Conservation (phyloP, 2,888 invertebrate species). For the Fragum fragum region DNA sequence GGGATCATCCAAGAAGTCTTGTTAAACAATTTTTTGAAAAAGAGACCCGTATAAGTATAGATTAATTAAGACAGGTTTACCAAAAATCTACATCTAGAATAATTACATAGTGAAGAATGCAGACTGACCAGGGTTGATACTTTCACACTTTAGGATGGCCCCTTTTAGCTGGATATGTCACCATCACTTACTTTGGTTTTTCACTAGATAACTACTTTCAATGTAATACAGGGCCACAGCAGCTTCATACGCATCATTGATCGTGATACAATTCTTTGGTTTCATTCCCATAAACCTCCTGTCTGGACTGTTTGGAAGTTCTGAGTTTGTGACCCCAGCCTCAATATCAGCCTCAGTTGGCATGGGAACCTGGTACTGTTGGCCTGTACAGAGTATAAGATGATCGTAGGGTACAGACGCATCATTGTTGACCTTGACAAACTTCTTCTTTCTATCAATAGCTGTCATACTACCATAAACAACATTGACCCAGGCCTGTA, state of each 20-base stretch:
- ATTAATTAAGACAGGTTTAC: too few relatives aligned
- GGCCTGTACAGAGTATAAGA: slow-evolving; percentile 85
- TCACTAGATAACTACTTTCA: slow-evolving; percentile 80
- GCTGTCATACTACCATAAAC: slow-evolving; percentile 87
- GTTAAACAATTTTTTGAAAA: too few relatives aligned
- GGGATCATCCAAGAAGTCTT: too few relatives aligned
- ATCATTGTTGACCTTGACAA: slow-evolving; percentile 83
- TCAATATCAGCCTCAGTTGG: slow-evolving; percentile 81
- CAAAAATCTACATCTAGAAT: too few relatives aligned
- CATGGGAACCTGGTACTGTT: slow-evolving; percentile 84
- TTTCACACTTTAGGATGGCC: too few relatives aligned
- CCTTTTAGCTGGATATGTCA: too few relatives aligned
- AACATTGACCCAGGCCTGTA: slow-evolving; percentile 90
- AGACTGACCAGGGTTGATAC: too few relatives aligned
- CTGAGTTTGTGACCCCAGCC: slow-evolving; percentile 69
- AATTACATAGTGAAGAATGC: too few relatives aligned
- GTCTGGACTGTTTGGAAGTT: slow-evolving; percentile 76
- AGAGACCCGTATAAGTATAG: too few relatives aligned
- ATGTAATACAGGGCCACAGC: slow-evolving; percentile 83
- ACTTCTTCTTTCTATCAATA: slow-evolving; percentile 85
- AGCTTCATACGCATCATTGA: slow-evolving; percentile 86
- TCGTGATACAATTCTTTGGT: slow-evolving; percentile 83
- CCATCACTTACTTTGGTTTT: slow-evolving; percentile 74
- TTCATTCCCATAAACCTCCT: slow-evolving; percentile 71
- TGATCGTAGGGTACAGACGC: slow-evolving; percentile 86